Evolutionary conservation across 2,797 vertebrate genomes (phyloP), one percentile per base, ranked within the genome.

Genomic region (Trematocara caparti): DNA sequence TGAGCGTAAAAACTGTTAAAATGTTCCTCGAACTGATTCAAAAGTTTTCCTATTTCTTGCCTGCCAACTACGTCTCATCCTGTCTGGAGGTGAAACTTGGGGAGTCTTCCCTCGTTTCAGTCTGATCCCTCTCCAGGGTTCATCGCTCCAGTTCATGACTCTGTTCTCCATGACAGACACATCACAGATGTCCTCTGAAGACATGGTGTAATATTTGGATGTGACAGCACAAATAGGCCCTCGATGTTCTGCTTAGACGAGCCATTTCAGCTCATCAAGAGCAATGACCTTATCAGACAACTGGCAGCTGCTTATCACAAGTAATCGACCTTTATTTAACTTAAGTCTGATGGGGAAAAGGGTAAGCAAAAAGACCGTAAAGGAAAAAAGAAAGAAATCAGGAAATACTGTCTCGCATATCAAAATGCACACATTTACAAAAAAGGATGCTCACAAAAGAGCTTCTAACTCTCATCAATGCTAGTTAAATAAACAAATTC

Each of bases 51-150:
- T 40, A 13, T 66, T 51, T 78, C 40, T 71, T 47, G 24, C 64
- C 64, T 71, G 14, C 9, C 50, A 30, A 45, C 50, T 55, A 30
- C 6, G 17, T 82, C 4, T 83, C 38, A 79, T 59, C n/a, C 55
- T 79, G 72, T 81, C 76, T 79, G 57, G 71, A 80, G 73, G 62
- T 87, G 43, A 79, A 64, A 83, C 75, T 30, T 71, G 24, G 55
- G 64, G 40, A 80, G 48, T 50, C 80, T 51, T 64, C 38, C 73
- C 85, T 69, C 30, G 14, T 83, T 77, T 75, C 45, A 6, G 83
- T 88, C 86, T 90, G 84, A 91, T 90, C 84, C 19, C 72, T 87
- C 88, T 86, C 88, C 87, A 82, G 87, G 84, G 81, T 88, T 92
- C 85, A 83, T 84, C 81, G 74, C 83, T 84, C 71, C 1, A 27